phyloP scores from a whole-genome alignment of 2,888 invertebrate genomes.

The Volucella bombylans region DNA sequence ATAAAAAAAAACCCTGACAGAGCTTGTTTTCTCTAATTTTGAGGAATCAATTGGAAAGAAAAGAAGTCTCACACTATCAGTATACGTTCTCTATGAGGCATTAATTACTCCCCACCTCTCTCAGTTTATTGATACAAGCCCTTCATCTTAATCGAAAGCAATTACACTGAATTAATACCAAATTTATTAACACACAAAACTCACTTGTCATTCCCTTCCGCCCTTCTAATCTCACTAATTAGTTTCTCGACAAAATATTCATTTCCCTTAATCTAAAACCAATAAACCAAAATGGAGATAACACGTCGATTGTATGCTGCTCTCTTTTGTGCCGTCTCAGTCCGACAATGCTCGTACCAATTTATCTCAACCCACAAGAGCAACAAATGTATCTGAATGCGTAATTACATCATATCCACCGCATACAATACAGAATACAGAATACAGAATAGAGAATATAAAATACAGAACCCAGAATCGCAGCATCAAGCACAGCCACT shows the following conservation, averaged over 20 bases:
- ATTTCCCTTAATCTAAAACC: conserved; percentile 30
- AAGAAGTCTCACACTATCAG: too few species aligned
- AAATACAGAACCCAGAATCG: not conserved
- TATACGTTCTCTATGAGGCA: too few species aligned
- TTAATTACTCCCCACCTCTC: too few species aligned
- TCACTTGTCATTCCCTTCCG: not conserved
- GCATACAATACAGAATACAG: conserved; percentile 1
- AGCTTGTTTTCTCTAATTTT: too few species aligned
- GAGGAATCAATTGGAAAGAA: too few species aligned
- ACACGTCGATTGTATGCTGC: conserved; percentile 20
- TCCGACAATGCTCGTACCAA: not conserved
- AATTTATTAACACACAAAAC: too few species aligned
- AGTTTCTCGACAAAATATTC: conserved; percentile 22
- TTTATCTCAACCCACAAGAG: not conserved
- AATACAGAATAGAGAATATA: conserved; percentile 5
- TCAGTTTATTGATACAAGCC: too few species aligned
- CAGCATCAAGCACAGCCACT: not conserved
- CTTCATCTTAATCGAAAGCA: too few species aligned
- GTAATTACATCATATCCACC: conserved; percentile 64
- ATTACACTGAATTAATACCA: too few species aligned
- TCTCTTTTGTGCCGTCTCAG: not conserved
- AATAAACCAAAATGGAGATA: conserved; percentile 56
- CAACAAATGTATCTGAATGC: conserved; percentile 2
- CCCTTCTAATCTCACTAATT: conserved; percentile 27
- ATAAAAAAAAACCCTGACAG: too few species aligned